phyloP scores from a whole-genome alignment of 2,797 vertebrate species.

The Bradypus variegatus region DNA sequence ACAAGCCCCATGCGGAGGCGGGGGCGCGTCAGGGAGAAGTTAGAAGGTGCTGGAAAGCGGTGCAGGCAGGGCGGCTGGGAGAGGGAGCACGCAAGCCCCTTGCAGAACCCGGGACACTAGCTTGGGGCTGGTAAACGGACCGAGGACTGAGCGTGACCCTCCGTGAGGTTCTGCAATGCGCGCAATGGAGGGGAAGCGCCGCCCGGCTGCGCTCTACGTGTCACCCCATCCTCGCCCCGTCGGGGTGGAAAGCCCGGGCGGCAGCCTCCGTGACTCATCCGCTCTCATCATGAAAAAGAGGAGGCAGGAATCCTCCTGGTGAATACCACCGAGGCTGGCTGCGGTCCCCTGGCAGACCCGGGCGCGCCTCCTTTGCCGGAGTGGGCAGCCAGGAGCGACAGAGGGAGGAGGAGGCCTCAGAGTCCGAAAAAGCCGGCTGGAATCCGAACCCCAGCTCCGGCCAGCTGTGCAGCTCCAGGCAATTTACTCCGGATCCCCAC shows the following conservation, averaged over 20 bases:
- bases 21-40: background rate
- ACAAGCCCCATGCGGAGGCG: background rate
- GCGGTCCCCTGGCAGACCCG: too few species aligned
- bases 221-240: rapidly evolving
- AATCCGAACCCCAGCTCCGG: background rate
- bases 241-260: background rate
- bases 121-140: background rate
- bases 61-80: too few species aligned
- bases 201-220: rapidly evolving
- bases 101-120: background rate
- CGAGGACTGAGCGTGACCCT: background rate
- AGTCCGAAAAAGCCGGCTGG: rapidly evolving
- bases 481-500: background rate
- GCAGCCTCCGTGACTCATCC: rapidly evolving
- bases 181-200: background rate
- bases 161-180: too few species aligned
- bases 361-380: background rate
- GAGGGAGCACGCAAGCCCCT: too few species aligned
- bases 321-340: too few species aligned
- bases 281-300: rapidly evolving
- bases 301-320: background rate
- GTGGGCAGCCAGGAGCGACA: background rate
- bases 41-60: rapidly evolving
- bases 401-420: background rate
- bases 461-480: background rate